These are phyloP conservation scores for Lepidochitona cinerea DNA, from an alignment of 2,888 invertebrate species.

Conservation along the genomic window DNA sequence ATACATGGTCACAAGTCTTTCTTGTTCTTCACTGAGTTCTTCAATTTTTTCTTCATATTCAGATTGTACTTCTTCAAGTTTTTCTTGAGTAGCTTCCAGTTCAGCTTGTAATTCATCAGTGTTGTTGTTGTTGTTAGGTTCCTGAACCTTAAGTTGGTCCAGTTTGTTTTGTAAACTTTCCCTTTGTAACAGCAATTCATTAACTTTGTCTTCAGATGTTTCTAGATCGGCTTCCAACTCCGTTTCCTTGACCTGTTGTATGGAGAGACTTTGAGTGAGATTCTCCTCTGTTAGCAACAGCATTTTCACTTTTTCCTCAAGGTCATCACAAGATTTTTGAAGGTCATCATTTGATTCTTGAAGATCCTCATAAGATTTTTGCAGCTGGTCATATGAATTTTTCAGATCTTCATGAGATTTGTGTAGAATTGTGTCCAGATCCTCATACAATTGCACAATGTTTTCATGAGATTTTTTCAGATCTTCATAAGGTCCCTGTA, in stretches of 20 bases:
- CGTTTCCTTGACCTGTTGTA: constrained; percentile 34
- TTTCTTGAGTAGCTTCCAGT: constrained; percentile 36
- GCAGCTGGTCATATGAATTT: too few species aligned
- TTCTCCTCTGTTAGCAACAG: constrained; percentile 40
- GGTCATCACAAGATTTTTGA: constrained; percentile 37
- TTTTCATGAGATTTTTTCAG: too few species aligned
- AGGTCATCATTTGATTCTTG: neutral
- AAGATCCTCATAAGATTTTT: neutral
- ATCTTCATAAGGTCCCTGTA: too few species aligned
- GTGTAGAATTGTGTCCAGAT: constrained; percentile 25
- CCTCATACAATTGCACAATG: too few species aligned
- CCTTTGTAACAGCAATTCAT: constrained; percentile 32
- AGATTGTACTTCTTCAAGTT: constrained; percentile 48
- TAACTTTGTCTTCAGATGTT: constrained; percentile 26
- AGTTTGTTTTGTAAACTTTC: constrained; percentile 35
- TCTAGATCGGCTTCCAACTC: constrained; percentile 46
- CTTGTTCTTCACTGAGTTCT: constrained; percentile 32
- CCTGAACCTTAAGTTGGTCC: constrained; percentile 36
- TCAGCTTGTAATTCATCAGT: neutral
- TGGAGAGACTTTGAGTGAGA: constrained; percentile 37
- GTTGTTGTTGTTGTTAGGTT: constrained; percentile 23
- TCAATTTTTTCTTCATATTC: constrained; percentile 42
- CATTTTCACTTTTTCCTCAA: constrained; percentile 40
- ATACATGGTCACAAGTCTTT: constrained; percentile 18
- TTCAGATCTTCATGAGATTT: too few species aligned